Evolutionary conservation across 1,140 invertebrate genomes (phyloP), one percentile per base, ranked within the genome.

Genomic region (Lasioglossum albipes): DNA sequence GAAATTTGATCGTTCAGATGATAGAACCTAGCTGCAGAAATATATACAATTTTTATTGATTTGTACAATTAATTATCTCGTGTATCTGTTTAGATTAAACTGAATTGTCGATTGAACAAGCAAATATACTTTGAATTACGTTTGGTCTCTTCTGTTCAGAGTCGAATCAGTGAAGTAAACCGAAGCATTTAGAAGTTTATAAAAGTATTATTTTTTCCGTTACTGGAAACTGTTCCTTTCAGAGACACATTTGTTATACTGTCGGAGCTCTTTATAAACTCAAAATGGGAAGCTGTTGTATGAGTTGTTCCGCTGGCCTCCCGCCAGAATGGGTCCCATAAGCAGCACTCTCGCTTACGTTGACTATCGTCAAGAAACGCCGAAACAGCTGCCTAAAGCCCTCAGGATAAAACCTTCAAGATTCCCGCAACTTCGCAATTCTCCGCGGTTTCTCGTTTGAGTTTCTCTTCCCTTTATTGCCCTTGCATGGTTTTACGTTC

Each of bases 321-420:
- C 31, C 57, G 69, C 72, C 68, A 76, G 75, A 75, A 54, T 61
- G 42, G 72, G 69, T 41, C 42, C 61, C 57, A 73, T 85, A 85
- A 83, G 82, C 77, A 82, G 67, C 61, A 65, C 45, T 52, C 62
- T 54, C 36, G 65, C 59, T 86, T 72, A 82, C 84, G 72, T 72
- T 31, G 61, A 72, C 68, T 57, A 18, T 27, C 71, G 54, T 41
- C 83, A 54, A 79, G 84, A 74, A 74, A 79, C 66, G 49, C 31
- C 80, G 79, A 73, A 86, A 79, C 75, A 83, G 84, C 80, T 71
- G 84, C 12, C 65, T 41, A 49, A 77, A 78, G 75, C 49, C 84
- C 84, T 62, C 84, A 64, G 84, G 75, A 83, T 86, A 85, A 79
- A 82, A 75, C 84, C 76, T 73, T 67, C 80, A 75, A 83, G 80